Conservation (phyloP, 2,113 vertebrate species). For the Lophius piscatorius region DNA sequence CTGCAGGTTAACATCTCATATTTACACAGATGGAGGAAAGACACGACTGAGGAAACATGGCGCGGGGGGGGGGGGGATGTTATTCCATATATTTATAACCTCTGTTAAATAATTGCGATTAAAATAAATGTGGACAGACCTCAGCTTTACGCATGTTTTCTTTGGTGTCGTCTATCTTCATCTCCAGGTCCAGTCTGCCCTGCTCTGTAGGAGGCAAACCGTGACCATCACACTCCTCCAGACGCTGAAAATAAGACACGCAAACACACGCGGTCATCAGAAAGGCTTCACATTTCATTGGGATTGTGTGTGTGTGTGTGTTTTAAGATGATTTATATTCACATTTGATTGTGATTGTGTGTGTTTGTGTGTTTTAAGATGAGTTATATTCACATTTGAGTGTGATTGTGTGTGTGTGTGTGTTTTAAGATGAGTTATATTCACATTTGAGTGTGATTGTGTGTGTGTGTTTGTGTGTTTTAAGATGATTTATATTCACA, state of each 20-base stretch:
- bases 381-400: too few relatives aligned
- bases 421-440: too few relatives aligned
- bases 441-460: too few relatives aligned
- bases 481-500: too few relatives aligned
- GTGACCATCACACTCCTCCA: slow-evolving; percentile 91
- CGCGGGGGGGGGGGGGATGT: slow-evolving; percentile 1
- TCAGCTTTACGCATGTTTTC: slow-evolving; percentile 96
- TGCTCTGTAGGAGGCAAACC: slow-evolving; percentile 88
- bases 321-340: too few relatives aligned
- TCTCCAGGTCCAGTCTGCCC: slow-evolving; percentile 89
- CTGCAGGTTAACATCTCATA: too few relatives aligned
- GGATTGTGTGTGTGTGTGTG: background rate
- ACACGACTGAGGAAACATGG: too few relatives aligned
- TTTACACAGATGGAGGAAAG: too few relatives aligned
- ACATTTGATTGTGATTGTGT: too few relatives aligned
- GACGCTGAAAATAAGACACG: slow-evolving; percentile 75
- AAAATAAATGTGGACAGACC: slow-evolving; percentile 65
- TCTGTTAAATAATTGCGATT: background rate
- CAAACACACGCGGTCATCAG: slow-evolving; percentile 9
- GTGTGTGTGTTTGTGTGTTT: background rate
- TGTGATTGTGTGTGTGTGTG: background rate
- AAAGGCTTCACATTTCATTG: background rate
- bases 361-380: background rate
- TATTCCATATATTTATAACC: background rate
- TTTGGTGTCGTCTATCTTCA: slow-evolving; percentile 93